Percentiles rank a stretch among this genome's conserved stretches.
These are phyloP conservation scores for Pseudomyrmex sp. DNA, from an alignment of 1,140 invertebrate genomes.

Conservation along the genomic window DNA sequence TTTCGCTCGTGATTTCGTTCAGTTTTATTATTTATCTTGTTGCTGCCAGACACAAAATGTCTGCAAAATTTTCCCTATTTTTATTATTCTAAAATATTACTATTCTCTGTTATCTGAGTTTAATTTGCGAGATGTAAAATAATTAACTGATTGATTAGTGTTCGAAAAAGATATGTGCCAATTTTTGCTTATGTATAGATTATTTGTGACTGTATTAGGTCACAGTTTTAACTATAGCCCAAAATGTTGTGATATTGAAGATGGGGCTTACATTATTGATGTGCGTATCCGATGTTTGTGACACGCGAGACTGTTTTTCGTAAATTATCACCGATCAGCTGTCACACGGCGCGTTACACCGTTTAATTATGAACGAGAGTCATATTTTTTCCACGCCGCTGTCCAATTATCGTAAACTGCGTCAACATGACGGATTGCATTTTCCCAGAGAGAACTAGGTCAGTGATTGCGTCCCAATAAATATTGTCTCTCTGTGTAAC, in stretches of 20 bases:
- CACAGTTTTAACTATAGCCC: not conserved
- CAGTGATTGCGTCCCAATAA: conserved; percentile 63
- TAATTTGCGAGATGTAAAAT: conserved; percentile 15
- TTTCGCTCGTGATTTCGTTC: not conserved
- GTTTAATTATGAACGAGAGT: conserved; percentile 67
- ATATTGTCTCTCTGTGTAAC: conserved; percentile 59
- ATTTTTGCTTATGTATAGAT: conserved; percentile 4
- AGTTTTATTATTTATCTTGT: not conserved
- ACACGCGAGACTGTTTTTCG: conserved; percentile 5
- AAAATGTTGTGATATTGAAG: not conserved
- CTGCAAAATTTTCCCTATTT: not conserved
- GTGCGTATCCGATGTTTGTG: not conserved
- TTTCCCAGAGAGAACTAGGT: conserved; percentile 41
- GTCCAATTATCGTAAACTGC: conserved; percentile 61
- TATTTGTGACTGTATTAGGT: not conserved
- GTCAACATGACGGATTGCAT: conserved; percentile 66
- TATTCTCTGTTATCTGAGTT: conserved; percentile 11
- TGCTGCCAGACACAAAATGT: not conserved
- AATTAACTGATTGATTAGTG: not conserved
- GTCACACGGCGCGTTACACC: conserved; percentile 20
- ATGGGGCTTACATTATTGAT: conserved; percentile 15
- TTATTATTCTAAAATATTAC: not conserved
- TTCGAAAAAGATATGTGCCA: not conserved
- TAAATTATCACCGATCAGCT: conserved; percentile 34
- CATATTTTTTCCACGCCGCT: conserved; percentile 59